A percentile compares a stretch with the other conserved stretches of the same genome.
Conservation (phyloP, 1,140 invertebrate species). For the Caenorhabditis inopinata region DNA sequence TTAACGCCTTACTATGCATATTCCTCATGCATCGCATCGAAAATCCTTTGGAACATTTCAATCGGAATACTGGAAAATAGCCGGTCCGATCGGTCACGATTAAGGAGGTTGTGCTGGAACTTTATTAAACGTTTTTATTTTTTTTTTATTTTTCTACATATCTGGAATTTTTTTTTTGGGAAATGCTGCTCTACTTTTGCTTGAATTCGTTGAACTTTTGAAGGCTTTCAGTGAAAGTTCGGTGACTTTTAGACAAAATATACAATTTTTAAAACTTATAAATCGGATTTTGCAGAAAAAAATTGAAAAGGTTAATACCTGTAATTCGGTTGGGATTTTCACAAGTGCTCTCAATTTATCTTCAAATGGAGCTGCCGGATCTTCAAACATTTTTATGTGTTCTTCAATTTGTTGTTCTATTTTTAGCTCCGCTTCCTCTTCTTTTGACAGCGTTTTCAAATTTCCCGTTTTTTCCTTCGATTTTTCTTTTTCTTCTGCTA, state of each 20-base stretch:
- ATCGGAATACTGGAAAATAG: background rate
- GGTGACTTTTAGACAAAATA: too few species aligned
- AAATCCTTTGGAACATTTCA: background rate
- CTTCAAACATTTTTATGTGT: background rate
- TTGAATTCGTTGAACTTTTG: too few species aligned
- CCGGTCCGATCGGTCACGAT: background rate
- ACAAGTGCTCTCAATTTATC: background rate
- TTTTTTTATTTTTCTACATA: too few species aligned
- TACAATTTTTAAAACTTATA: too few species aligned
- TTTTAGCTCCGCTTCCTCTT: background rate
- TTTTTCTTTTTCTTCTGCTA: background rate
- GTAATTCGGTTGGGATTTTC: background rate
- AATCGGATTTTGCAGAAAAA: too few species aligned
- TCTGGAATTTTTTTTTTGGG: too few species aligned
- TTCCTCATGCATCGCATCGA: background rate
- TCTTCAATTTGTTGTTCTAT: background rate
- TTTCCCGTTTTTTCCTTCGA: background rate
- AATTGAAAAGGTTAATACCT: too few species aligned
- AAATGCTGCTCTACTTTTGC: too few species aligned
- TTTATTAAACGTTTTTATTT: background rate
- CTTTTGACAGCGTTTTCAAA: background rate
- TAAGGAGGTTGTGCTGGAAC: background rate
- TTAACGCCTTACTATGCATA: background rate
- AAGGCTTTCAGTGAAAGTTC: too few species aligned
- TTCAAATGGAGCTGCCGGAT: background rate